Conservation (phyloP, 2,113 vertebrate genomes). For the Chaetodon auriga region DNA sequence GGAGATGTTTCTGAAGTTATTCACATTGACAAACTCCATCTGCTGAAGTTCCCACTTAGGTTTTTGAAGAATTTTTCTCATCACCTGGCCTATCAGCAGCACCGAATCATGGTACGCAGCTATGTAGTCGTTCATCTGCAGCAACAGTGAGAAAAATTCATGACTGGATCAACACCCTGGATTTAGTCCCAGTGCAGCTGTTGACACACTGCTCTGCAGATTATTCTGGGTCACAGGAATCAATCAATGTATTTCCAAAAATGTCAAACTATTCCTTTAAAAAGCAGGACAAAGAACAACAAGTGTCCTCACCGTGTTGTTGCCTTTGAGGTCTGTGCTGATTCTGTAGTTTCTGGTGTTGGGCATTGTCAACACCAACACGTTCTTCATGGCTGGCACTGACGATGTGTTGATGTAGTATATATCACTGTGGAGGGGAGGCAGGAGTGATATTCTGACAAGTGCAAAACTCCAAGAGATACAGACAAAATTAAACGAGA, state of each 20-base stretch:
- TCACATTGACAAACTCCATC: conserved; percentile 63
- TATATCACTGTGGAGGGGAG: conserved; percentile 79
- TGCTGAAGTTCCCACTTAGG: background rate
- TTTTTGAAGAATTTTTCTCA: conserved; percentile 80
- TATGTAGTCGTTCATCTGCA: conserved; percentile 89
- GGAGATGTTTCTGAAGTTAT: conserved; percentile 87
- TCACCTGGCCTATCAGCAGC: conserved; percentile 88
- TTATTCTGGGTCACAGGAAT: background rate
- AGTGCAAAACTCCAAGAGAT: background rate
- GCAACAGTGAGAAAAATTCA: background rate
- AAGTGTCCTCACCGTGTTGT: conserved; percentile 67
- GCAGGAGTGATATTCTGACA: background rate
- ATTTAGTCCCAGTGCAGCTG: background rate
- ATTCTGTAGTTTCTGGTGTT: conserved; percentile 79
- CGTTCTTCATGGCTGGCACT: conserved; percentile 87
- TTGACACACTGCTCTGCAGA: background rate
- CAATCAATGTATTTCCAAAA: too few species aligned
- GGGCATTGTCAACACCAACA: conserved; percentile 91
- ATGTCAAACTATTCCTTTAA: background rate
- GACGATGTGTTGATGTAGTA: conserved; percentile 85
- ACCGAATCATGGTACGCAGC: conserved; percentile 90
- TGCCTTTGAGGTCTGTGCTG: conserved; percentile 43
- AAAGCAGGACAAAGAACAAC: background rate
- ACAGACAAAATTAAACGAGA: too few species aligned
- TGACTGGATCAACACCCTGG: too few species aligned